Base-by-base conservation (phyloP, 2,113 vertebrate species). In the Fregetta grallaria region DNA sequence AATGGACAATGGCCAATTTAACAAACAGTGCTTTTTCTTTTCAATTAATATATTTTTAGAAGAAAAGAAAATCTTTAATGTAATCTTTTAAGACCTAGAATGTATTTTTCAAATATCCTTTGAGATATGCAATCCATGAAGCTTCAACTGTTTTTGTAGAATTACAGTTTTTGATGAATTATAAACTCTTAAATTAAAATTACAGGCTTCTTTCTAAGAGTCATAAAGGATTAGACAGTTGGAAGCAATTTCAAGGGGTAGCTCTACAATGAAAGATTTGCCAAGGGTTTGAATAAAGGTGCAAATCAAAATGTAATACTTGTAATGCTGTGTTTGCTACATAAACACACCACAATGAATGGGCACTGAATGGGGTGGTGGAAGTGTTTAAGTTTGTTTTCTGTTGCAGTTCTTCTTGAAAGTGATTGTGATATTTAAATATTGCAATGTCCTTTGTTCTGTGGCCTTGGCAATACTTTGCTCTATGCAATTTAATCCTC, bases 151-250 rank as follows among this genome's bases (percentile, higher is more conserved):
- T 76, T 86, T 92, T 91, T 74, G 58, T 66, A 77, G 34, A 92
- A 42, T 84, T 88, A 65, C 77, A 92, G 40, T 96, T 96, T 87
- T 94, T 87, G 79, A 76, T 93, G 49, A 95, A 96, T 95, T 88
- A 66, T 75, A 86, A 95, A 85, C 52, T 94, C 77, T 94, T 82
- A 86, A 74, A 70, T 96, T 88, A 93, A 97, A 97, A 95, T 95
- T 82, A 71, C 29, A 88, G 55, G 29, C 15, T 78, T 93, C 58
- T 84, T 81, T 89, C 79, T 90, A 66, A 86, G 95, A 91, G 55
- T 88, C 25, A 32, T 79, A 71, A 83, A 95, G 72, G 59, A 95
- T 96, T 97, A 95, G 76, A 81, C n/a, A 80, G 26, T 95, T 95
- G 94, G 68, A 94, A 97, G 47, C 34, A 91, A 50, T 96, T 95